Evolutionary conservation across 1,140 invertebrate genomes (phyloP).

Genomic region (Drosophila nikananu): DNA sequence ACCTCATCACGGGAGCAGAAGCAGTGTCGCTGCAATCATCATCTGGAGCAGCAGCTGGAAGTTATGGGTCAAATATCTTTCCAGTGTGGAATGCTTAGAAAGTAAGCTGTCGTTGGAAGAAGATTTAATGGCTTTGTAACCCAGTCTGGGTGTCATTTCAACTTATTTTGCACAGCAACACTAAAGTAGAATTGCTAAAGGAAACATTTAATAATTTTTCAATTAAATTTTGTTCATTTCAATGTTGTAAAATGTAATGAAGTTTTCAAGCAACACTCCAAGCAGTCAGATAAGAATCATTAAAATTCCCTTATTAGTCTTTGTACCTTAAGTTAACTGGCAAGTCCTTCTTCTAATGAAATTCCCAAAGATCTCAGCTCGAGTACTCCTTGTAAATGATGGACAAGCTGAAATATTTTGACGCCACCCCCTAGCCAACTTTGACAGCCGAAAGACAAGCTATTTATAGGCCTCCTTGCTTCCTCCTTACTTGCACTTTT

Average conservation of each 20-base stretch:
- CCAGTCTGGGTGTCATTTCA: background rate
- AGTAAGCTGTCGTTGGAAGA: background rate
- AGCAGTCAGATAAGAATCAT: background rate
- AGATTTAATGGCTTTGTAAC: conserved; percentile 17
- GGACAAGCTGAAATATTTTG: conserved; percentile 12
- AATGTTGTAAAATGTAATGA: background rate
- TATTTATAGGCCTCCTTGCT: conserved; percentile 10
- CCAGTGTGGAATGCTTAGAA: background rate
- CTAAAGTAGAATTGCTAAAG: background rate
- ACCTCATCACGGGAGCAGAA: conserved; percentile 11
- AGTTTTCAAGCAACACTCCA: background rate
- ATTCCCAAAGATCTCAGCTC: background rate
- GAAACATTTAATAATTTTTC: background rate
- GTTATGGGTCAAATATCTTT: conserved; percentile 32
- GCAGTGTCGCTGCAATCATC: conserved; percentile 11
- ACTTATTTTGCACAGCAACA: background rate
- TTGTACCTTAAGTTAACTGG: background rate
- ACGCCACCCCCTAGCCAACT: conserved; percentile 9
- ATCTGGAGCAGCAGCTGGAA: conserved; percentile 27
- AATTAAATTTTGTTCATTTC: background rate
- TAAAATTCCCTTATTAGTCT: background rate
- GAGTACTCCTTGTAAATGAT: conserved; percentile 11
- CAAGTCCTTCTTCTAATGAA: background rate
- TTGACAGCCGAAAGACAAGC: conserved; percentile 19
- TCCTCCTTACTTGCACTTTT: background rate